Conservation (phyloP, 2,797 vertebrate genomes). For the Morus bassanus region DNA sequence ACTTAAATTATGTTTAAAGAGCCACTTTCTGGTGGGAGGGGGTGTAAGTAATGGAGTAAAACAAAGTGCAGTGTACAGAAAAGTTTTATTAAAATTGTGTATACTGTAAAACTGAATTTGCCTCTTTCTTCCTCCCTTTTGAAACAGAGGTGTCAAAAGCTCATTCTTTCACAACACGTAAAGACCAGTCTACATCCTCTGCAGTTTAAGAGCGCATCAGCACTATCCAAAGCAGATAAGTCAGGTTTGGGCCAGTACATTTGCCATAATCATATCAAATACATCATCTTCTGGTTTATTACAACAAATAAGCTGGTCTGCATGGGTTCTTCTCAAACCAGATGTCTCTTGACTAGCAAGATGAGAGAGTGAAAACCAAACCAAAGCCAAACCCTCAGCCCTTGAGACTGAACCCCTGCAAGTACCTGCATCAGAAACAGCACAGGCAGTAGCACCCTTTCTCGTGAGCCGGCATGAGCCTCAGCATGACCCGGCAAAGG, state of each 20-base stretch:
- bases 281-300: neutral
- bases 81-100: conserved; percentile 80
- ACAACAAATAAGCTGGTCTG: neutral
- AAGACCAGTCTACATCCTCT: neutral
- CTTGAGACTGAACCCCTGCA: neutral
- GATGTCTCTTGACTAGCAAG: neutral
- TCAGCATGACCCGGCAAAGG: rapidly evolving
- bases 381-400: neutral
- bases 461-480: rapidly evolving
- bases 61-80: conserved; percentile 76
- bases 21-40: conserved; percentile 57
- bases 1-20: conserved; percentile 62
- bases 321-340: neutral
- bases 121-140: conserved; percentile 67
- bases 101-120: conserved; percentile 73
- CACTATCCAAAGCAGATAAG: neutral
- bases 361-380: neutral
- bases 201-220: neutral
- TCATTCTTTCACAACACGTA: neutral
- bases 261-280: neutral
- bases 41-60: conserved; percentile 55
- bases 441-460: neutral
- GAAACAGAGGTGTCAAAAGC: conserved; percentile 19
- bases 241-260: neutral
- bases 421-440: neutral